Base-by-base conservation (phyloP, 2,113 vertebrate species). In the Erythrocercus mccallii region DNA sequence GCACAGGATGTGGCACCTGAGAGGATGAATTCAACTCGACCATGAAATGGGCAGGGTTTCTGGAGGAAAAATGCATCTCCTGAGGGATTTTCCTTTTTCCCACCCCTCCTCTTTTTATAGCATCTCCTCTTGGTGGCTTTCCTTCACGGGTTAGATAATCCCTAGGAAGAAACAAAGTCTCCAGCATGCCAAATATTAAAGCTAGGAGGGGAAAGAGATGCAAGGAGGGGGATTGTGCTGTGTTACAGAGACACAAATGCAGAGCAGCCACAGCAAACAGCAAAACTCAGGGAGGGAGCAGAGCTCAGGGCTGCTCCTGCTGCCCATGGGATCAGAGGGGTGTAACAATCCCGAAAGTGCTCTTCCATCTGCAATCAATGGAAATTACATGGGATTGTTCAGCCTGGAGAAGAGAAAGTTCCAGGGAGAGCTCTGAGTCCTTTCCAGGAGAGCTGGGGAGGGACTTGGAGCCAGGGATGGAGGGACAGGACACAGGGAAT, bases 261-360 rank as follows among this genome's bases (percentile, higher is more conserved):
- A 16, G 19, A 73, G 64, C 33, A 30, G 15, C 51, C 9, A 8
- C 40, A 69, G 78, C 23, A 38, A n/a, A 37, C 1, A 23, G 35
- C 1, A 4, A 10, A 10, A 12, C 50, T 6, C 4, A 2, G 37
- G 35, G 9, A 5, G 44, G 28, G 12, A 13, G 4, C 2, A 17
- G 13, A 54, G 60, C 50, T 28, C 10, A 1, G 25, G 15, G 10
- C 2, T 1, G 38, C 58, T 83, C 25, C 64, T 0, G 2, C 69
- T 53, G 44, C 0, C 45, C 10, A 4, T 28, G 18, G 21, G 23
- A 11, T 6, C n/a, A 12, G 19, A 18, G 24, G 4, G 3, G 1
- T 5, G 19, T 1, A 5, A 79, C 1, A 47, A 51, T 4, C 48
- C 48, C 35, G 3, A 3, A 19, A 54, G 33, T 0, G 0, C n/a